Base-by-base conservation (phyloP, 2,888 invertebrate species). In the Ornithoptera alexandrae region DNA sequence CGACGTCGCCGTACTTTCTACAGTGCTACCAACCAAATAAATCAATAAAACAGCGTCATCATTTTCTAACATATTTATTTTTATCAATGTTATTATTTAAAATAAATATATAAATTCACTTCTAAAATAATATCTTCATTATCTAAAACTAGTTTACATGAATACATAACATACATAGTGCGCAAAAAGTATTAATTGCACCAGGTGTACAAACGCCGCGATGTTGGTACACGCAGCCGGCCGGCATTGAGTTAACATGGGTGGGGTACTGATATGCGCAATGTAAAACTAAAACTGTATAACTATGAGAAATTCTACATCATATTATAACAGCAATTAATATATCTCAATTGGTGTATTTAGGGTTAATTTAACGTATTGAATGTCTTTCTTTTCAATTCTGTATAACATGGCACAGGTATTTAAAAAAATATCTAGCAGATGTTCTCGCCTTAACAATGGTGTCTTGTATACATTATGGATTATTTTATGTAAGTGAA, bases 11-110 rank as follows among this genome's bases (percentile, higher is more conserved):
- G 80, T 81, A 70, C 76, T 77, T 73, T 72, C 62, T 65, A 68
- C 86, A 84, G 63, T 70, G 72, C 73, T 73, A 78, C 86, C 90
- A 90, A 89, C 85, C 56, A 78, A 64, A 72, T 69, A 42, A 62
- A 67, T 65, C 39, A 70, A 73, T 72, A 74, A 50, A 50, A 73
- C 71, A 50, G 30, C 53, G 20, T 62, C 60, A 65, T 70, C 74
- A 68, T 76, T 76, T 74, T 46, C 61, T 64, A 61, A 67, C 71
- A 72, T 71, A 62, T 71, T 73, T 65, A 50, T 63, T 67, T 36
- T 56, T 8, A 50, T 56, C 50, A 1, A 12, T 1, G 39, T 17
- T 42, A 56, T 42, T 56, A 46, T 64, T 46, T 46, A 12, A 30
- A 42, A 15, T n/a, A 15, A 3, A 5, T 0, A 10, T 20, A 1